Percentiles rank a stretch among this genome's conserved stretches.
phyloP scores from a whole-genome alignment of 2,113 vertebrate species.

The Gobiocypris rarus region DNA sequence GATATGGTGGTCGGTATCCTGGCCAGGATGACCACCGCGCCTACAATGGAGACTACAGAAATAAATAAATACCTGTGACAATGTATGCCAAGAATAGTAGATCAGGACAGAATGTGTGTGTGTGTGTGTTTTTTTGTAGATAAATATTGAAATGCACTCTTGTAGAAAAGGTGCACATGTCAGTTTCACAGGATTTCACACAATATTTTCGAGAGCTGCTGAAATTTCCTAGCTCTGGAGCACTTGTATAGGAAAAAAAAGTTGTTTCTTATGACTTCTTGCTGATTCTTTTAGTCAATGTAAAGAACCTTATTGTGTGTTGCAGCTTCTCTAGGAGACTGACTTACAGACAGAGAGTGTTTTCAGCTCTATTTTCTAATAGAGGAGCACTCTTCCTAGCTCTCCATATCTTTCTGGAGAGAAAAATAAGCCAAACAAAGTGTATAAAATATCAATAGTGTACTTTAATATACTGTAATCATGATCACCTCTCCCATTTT shows the following conservation, averaged over 20 bases:
- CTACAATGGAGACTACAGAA: constrained; percentile 75
- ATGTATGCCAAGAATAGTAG: constrained; percentile 1
- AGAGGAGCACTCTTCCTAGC: not conserved
- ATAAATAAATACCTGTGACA: constrained; percentile 63
- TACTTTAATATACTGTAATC: constrained; percentile 22
- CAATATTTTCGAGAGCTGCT: constrained; percentile 23
- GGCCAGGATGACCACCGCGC: constrained; percentile 73
- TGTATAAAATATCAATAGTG: constrained; percentile 29
- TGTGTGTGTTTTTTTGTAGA: not conserved
- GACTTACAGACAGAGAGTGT: not conserved
- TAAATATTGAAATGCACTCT: constrained; percentile 29
- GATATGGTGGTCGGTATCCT: constrained; percentile 69
- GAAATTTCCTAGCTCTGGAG: constrained; percentile 11
- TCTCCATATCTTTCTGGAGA: not conserved
- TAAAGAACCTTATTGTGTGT: constrained; percentile 6
- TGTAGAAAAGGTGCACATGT: constrained; percentile 32
- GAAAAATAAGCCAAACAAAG: not conserved
- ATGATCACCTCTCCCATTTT: not conserved
- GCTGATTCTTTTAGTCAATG: not conserved
- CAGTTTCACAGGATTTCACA: not conserved
- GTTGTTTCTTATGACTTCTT: constrained; percentile 1
- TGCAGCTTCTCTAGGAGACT: constrained; percentile 1
- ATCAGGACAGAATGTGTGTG: constrained; percentile 6
- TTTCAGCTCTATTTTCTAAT: not conserved
- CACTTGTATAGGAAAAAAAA: constrained; percentile 29